These are phyloP conservation scores for Tarsius wallacei DNA, from an alignment of 2,797 vertebrate genomes.

Conservation along the genomic window DNA sequence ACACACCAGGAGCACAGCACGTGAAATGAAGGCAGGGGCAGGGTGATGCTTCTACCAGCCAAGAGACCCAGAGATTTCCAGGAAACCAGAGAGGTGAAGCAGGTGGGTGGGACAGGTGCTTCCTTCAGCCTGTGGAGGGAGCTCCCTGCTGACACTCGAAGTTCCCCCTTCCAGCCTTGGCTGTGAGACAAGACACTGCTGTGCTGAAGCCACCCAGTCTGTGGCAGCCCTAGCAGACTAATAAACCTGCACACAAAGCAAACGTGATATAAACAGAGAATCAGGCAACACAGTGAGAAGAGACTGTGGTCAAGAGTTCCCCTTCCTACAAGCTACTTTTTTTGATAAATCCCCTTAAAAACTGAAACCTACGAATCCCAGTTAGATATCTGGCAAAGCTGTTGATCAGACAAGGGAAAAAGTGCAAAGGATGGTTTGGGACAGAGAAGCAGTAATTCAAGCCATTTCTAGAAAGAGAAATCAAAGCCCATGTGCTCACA, in stretches of 20 bases:
- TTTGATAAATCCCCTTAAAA: neutral
- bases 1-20: neutral
- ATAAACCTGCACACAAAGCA: neutral
- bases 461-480: constrained; percentile 1
- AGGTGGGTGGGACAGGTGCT: neutral
- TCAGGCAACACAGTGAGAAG: neutral
- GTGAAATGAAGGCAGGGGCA: neutral
- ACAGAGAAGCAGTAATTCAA: neutral
- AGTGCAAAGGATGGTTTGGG: neutral
- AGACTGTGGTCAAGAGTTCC: neutral
- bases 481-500: neutral
- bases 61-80: neutral
- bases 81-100: neutral
- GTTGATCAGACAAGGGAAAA: neutral
- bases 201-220: neutral
- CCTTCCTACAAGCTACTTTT: neutral
- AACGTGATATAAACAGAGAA: neutral
- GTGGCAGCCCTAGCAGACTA: neutral
- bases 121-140: neutral
- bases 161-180: neutral
- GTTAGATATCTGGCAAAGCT: neutral
- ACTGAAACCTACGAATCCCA: neutral
- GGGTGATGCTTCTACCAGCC: neutral
- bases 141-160: too few species aligned
- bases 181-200: neutral